Percentiles rank a stretch among this genome's conserved stretches.
phyloP scores from a whole-genome alignment of 2,888 invertebrate genomes.

The Lepidocyrtoides sp. region DNA sequence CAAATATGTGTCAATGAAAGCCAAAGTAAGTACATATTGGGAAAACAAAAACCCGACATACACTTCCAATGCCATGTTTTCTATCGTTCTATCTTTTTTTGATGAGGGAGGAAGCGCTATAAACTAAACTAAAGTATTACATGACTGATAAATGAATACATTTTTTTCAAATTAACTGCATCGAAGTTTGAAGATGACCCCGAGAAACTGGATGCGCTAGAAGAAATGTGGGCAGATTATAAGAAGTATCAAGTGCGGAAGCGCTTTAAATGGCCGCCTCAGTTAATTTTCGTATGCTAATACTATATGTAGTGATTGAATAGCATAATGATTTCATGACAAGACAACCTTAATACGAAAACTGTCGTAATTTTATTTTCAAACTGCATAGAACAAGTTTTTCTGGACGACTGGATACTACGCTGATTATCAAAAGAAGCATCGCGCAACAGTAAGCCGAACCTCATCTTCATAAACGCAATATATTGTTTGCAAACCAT shows the following conservation, averaged over 20 bases:
- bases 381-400: constrained; percentile 62
- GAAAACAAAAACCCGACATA: no score
- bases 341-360: no score
- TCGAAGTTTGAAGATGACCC: constrained; percentile 53
- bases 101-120: no score
- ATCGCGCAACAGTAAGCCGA: constrained; percentile 44
- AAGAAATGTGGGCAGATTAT: constrained; percentile 69
- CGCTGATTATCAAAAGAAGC: constrained; percentile 53
- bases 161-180: not conserved
- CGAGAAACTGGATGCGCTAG: constrained; percentile 45
- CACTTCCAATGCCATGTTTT: no score
- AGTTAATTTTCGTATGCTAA: constrained; percentile 32
- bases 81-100: no score
- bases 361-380: no score
- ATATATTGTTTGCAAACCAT: no score
- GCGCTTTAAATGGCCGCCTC: constrained; percentile 67
- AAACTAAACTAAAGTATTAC: no score
- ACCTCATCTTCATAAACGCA: not conserved
- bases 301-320: no score
- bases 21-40: constrained; percentile 14
- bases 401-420: constrained; percentile 75
- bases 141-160: no score
- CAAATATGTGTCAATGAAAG: constrained; percentile 32
- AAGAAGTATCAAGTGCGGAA: constrained; percentile 62
- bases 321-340: no score